phyloP scores from a whole-genome alignment of 2,888 invertebrate species.

The Conus canariensis region DNA sequence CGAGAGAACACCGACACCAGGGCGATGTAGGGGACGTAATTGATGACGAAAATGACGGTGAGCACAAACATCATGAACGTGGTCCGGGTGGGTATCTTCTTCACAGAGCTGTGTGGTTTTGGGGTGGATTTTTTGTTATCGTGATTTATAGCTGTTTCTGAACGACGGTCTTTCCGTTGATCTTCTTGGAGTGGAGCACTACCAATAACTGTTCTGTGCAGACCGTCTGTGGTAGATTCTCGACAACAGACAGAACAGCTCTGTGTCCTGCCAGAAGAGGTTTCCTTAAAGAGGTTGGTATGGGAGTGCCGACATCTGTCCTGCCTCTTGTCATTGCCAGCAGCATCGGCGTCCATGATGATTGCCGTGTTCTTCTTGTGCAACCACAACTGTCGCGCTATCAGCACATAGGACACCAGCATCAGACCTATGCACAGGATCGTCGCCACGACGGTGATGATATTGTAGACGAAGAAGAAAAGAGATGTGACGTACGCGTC shows the following conservation, averaged over 20 bases:
- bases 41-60: conserved; percentile 52
- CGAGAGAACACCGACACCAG: conserved; percentile 29
- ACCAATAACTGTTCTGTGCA: neutral
- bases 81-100: conserved; percentile 15
- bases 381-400: conserved; percentile 1
- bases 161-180: no score
- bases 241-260: neutral
- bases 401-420: conserved; percentile 15
- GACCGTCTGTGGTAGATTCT: neutral
- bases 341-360: neutral
- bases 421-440: conserved; percentile 5
- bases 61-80: conserved; percentile 32
- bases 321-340: neutral
- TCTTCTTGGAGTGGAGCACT: no score
- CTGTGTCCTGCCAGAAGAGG: neutral
- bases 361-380: conserved; percentile 29
- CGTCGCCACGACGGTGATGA: neutral
- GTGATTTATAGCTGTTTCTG: no score
- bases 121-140: neutral
- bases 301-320: no score
- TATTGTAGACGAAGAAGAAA: conserved; percentile 23
- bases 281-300: no score
- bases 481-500: neutral
- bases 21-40: conserved; percentile 50
- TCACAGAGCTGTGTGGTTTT: neutral